A percentile compares a stretch with the other conserved stretches of the same genome.
Conservation (phyloP, 2,797 vertebrate species). For the Sternarchorhynchus goeldii region DNA sequence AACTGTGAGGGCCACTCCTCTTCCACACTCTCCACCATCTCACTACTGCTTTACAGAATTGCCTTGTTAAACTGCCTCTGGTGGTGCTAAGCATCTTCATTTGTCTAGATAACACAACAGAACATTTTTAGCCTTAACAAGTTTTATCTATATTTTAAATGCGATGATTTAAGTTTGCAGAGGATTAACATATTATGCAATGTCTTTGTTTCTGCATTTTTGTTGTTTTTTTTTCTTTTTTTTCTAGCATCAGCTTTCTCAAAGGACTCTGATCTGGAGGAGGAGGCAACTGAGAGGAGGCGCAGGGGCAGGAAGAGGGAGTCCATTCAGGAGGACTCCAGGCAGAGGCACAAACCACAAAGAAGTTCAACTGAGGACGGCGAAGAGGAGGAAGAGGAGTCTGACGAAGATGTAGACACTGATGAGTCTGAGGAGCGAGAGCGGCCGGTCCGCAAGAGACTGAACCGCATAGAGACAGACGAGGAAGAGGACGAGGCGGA, state of each 20-base stretch:
- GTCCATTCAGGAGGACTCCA: slow-evolving; percentile 31
- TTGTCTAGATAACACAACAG: too few species aligned
- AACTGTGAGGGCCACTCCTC: slow-evolving; percentile 84
- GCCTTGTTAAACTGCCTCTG: too few species aligned
- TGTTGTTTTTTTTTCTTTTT: background rate
- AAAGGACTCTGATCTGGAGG: slow-evolving; percentile 61
- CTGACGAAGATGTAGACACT: slow-evolving; percentile 70
- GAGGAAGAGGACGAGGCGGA: slow-evolving; percentile 78
- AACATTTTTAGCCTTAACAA: too few species aligned
- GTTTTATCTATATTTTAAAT: too few species aligned
- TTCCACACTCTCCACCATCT: too few species aligned
- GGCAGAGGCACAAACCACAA: slow-evolving; percentile 70
- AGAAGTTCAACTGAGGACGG: slow-evolving; percentile 83
- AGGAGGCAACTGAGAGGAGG: slow-evolving; percentile 66
- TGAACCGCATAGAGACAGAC: slow-evolving; percentile 81
- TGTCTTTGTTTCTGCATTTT: background rate
- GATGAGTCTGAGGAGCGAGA: slow-evolving; percentile 77
- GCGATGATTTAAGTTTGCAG: too few species aligned
- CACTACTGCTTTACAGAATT: too few species aligned
- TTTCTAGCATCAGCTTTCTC: slow-evolving; percentile 57
- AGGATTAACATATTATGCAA: too few species aligned
- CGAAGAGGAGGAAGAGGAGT: slow-evolving; percentile 75
- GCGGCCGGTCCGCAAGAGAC: slow-evolving; percentile 75
- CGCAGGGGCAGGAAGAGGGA: slow-evolving; percentile 65
- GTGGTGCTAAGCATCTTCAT: too few species aligned